phyloP scores from a whole-genome alignment of 2,113 vertebrate species.

The Ceuthmochares aereus region DNA sequence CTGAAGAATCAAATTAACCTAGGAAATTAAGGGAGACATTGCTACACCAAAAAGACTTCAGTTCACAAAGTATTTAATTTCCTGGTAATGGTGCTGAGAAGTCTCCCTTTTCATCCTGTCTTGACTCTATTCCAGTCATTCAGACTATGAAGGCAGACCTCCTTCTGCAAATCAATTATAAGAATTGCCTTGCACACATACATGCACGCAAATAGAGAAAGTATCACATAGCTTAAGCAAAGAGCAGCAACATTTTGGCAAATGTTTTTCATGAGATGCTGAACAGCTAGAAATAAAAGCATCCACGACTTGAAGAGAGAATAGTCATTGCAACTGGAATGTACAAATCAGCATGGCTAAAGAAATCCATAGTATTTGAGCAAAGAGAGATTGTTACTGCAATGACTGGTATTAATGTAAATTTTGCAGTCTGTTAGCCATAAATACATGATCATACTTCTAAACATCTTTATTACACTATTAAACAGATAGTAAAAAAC shows the following conservation, averaged over 20 bases:
- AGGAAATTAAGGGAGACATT: not conserved
- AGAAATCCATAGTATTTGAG: not conserved
- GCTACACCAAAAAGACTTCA: not conserved
- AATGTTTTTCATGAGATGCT: not conserved
- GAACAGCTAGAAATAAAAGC: slow-evolving; percentile 8
- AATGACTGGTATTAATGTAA: not conserved
- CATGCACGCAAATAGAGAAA: not conserved
- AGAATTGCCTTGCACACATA: not conserved
- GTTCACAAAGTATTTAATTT: slow-evolving; percentile 7
- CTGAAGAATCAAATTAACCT: not conserved
- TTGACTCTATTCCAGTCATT: not conserved
- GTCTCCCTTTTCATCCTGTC: not conserved
- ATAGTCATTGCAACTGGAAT: not conserved
- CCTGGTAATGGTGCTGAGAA: not conserved
- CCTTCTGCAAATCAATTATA: not conserved
- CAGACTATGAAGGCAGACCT: not conserved
- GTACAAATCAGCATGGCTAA: not conserved
- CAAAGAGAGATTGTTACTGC: not conserved
- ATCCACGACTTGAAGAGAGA: not conserved
- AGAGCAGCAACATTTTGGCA: not conserved
- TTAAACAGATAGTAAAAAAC: not conserved
- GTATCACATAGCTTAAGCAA: not conserved
- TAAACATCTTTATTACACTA: not conserved
- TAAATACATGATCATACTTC: not conserved
- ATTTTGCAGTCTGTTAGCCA: not conserved